These are phyloP conservation scores for Dendrocincla fuliginosa DNA, from an alignment of 2,797 vertebrate genomes.

Conservation along the genomic window DNA sequence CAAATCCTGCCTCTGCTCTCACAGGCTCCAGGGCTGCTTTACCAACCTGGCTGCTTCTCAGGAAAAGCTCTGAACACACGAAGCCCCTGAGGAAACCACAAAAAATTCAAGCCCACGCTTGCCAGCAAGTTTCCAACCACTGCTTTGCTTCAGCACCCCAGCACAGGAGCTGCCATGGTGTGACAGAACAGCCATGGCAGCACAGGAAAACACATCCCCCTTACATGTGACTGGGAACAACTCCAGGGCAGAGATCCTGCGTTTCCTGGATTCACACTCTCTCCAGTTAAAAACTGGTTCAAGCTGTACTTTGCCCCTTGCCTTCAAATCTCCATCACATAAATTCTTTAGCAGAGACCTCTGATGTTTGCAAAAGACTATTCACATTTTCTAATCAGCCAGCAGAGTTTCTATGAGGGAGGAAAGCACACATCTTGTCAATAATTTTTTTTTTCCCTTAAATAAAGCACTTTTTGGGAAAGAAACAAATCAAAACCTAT, in stretches of 20 bases:
- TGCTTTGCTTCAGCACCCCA: not conserved
- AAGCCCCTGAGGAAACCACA: accelerated
- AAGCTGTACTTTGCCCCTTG: not conserved
- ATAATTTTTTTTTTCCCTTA: not conserved
- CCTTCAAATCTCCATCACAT: not conserved
- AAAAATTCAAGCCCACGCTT: not conserved
- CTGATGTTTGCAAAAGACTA: not conserved
- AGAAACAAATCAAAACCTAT: not conserved
- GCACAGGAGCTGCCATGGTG: not conserved
- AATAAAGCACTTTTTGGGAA: slow-evolving; percentile 53
- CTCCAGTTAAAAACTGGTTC: not conserved
- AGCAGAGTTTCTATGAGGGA: slow-evolving; percentile 41
- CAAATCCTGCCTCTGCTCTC: not conserved
- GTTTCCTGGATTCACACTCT: slow-evolving; percentile 11
- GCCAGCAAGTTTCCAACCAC: not conserved
- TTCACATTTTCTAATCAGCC: slow-evolving; percentile 19
- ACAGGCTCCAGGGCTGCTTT: accelerated
- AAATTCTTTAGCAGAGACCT: not conserved
- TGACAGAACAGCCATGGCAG: not conserved
- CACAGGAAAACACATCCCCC: not conserved
- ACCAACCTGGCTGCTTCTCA: not conserved
- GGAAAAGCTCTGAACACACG: not conserved
- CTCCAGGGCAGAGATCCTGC: slow-evolving; percentile 47
- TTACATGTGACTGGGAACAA: not conserved
- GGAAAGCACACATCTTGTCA: slow-evolving; percentile 47